A percentile compares a stretch with the other conserved stretches of the same genome.
phyloP scores from a whole-genome alignment of 2,888 invertebrate genomes.

The Chaetogeoica ovagalla region DNA sequence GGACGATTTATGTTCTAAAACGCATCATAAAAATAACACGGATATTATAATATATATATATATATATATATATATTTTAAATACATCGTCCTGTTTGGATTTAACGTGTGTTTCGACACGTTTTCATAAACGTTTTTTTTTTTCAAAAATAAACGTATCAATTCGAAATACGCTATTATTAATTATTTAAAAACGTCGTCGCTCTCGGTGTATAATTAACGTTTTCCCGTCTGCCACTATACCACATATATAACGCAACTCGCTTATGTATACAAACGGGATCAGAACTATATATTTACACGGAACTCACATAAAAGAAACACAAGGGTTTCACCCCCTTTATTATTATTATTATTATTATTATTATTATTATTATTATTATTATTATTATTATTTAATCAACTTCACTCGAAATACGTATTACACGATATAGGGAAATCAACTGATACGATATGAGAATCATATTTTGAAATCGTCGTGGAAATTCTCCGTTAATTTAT shows the following conservation, averaged over 20 bases:
- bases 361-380: not conserved
- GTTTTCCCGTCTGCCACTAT: not conserved
- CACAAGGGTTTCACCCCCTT: not conserved
- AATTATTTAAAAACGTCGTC: slow-evolving; percentile 13
- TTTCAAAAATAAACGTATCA: slow-evolving; percentile 20
- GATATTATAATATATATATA: too few relatives aligned
- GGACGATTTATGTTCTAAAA: slow-evolving; percentile 1
- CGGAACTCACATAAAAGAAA: slow-evolving; percentile 8
- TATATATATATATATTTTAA: too few relatives aligned
- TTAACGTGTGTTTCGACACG: not conserved
- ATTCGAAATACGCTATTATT: slow-evolving; percentile 8
- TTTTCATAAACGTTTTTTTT: not conserved
- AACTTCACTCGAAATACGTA: not conserved
- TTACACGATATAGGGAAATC: not conserved
- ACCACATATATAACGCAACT: not conserved
- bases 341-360: not conserved
- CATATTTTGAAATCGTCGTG: not conserved
- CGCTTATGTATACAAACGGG: not conserved
- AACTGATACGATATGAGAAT: not conserved
- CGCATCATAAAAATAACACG: slow-evolving; percentile 9
- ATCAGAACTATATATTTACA: slow-evolving; percentile 2
- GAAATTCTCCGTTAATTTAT: too few relatives aligned
- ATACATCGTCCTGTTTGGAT: not conserved
- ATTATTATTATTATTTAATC: not conserved
- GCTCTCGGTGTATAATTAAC: slow-evolving; percentile 1